Evolutionary conservation across 2,113 vertebrate species (phyloP).

Genomic region (Gymnocephalus cernua): DNA sequence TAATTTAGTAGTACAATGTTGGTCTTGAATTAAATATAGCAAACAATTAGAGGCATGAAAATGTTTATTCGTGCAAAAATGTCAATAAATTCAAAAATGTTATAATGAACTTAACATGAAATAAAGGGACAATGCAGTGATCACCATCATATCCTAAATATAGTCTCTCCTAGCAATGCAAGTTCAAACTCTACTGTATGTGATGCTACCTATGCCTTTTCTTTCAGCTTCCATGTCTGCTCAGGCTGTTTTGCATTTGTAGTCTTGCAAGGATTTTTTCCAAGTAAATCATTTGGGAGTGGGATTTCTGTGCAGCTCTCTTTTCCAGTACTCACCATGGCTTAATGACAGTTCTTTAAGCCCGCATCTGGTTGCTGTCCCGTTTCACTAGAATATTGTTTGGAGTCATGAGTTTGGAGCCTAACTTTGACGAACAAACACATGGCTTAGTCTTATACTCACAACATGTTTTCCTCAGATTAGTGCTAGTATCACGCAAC

Average conservation of each 20-base stretch:
- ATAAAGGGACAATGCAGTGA: constrained; percentile 42
- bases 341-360: constrained; percentile 70
- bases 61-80: constrained; percentile 81
- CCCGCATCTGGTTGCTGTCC: constrained; percentile 74
- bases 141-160: constrained; percentile 11
- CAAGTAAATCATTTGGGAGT: constrained; percentile 65
- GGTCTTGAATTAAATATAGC: constrained; percentile 36
- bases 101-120: constrained; percentile 46
- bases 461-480: constrained; percentile 24
- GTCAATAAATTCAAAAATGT: constrained; percentile 62
- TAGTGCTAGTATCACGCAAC: constrained; percentile 6
- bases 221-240: constrained; percentile 38
- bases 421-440: constrained; percentile 38
- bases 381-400: constrained; percentile 49
- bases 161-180: neutral
- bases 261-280: constrained; percentile 64
- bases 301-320: constrained; percentile 68
- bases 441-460: constrained; percentile 26
- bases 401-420: constrained; percentile 54
- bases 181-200: constrained; percentile 25
- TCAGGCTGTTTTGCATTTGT: constrained; percentile 71
- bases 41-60: constrained; percentile 60
- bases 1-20: neutral
- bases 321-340: constrained; percentile 64
- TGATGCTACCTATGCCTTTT: constrained; percentile 12